These are phyloP conservation scores for Engystomops pustulosus DNA, from an alignment of 2,113 vertebrate species.

Conservation along the genomic window DNA sequence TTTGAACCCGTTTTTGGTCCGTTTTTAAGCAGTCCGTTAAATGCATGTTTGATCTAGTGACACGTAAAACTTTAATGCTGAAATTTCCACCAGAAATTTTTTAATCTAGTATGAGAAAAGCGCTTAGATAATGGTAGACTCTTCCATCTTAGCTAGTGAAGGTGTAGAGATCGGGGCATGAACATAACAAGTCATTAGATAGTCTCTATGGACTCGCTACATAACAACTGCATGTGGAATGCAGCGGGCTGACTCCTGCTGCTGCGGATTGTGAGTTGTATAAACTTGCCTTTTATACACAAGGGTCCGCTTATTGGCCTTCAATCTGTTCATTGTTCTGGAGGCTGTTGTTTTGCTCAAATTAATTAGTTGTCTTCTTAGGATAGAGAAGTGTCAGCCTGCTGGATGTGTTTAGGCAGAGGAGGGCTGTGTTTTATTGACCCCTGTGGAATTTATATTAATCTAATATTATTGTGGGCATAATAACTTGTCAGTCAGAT, in stretches of 20 bases:
- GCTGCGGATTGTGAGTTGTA: constrained; percentile 50
- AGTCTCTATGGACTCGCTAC: constrained; percentile 51
- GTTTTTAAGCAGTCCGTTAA: too few relatives aligned
- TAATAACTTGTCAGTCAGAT: neutral
- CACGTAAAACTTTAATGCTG: too few relatives aligned
- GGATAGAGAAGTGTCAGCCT: neutral
- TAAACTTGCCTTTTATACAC: constrained; percentile 46
- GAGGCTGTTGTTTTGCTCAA: constrained; percentile 60
- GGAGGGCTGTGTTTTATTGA: too few relatives aligned
- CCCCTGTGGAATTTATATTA: neutral
- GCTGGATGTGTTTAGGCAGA: neutral
- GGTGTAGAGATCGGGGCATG: neutral
- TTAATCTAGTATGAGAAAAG: neutral
- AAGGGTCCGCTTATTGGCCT: constrained; percentile 53
- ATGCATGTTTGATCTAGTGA: too few relatives aligned
- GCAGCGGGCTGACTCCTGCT: neutral
- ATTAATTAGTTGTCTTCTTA: constrained; percentile 59
- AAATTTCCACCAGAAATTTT: too few relatives aligned
- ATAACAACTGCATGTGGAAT: constrained; percentile 46
- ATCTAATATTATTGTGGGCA: neutral
- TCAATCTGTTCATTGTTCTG: constrained; percentile 56
- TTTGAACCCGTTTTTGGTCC: too few relatives aligned
- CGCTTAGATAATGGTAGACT: neutral
- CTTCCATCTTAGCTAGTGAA: neutral
- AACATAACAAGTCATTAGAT: constrained; percentile 47